Conservation (phyloP, 2,113 vertebrate genomes). For the Brevimyrus niger region DNA sequence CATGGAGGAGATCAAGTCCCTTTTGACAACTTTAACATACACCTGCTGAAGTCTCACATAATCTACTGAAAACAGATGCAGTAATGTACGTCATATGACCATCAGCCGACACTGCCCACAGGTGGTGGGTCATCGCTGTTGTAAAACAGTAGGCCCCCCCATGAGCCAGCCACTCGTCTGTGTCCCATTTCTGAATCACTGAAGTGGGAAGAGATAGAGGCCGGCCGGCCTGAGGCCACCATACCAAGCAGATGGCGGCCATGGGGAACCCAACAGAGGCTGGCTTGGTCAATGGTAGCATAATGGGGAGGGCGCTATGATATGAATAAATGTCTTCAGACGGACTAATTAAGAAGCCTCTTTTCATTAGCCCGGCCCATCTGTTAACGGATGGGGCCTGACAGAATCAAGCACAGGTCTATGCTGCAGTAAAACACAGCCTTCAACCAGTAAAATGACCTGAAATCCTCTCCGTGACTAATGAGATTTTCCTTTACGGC, state of each 20-base stretch:
- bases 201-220: slow-evolving; percentile 57
- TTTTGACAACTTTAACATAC: background rate
- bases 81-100: background rate
- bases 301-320: slow-evolving; percentile 57
- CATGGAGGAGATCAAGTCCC: background rate
- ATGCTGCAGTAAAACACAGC: slow-evolving; percentile 46
- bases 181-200: slow-evolving; percentile 60
- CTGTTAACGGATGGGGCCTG: slow-evolving; percentile 66
- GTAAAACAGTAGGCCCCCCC: slow-evolving; percentile 36
- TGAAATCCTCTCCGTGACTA: slow-evolving; percentile 37
- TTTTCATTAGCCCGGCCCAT: slow-evolving; percentile 77
- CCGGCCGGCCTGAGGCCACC: slow-evolving; percentile 32
- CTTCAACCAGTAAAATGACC: slow-evolving; percentile 38
- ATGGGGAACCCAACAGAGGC: slow-evolving; percentile 62
- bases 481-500: slow-evolving; percentile 39
- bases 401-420: slow-evolving; percentile 54
- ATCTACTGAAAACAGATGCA: background rate
- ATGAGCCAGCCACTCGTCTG: slow-evolving; percentile 27
- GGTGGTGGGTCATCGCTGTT: slow-evolving; percentile 31
- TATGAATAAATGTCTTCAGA: slow-evolving; percentile 74
- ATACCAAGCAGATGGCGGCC: slow-evolving; percentile 79
- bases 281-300: slow-evolving; percentile 66
- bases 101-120: slow-evolving; percentile 21
- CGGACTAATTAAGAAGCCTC: slow-evolving; percentile 75
- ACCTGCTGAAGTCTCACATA: background rate